Evolutionary conservation across 1,140 invertebrate species (phyloP).

Genomic region (Orius laevigatus): DNA sequence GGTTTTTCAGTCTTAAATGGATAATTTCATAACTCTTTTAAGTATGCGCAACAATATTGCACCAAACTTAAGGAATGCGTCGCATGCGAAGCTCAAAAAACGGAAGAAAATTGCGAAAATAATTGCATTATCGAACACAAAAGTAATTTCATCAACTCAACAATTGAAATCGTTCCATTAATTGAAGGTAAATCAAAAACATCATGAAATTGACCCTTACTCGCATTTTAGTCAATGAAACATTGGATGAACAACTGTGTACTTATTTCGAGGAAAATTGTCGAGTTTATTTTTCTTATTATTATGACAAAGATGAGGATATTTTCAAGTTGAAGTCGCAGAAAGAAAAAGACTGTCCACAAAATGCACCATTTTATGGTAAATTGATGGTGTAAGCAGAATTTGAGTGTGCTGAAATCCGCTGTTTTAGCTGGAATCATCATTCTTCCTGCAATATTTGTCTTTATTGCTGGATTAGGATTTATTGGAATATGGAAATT

Average conservation of each 20-base stretch:
- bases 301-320: conserved; percentile 43
- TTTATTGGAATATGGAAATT: too few relatives aligned
- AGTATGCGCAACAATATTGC: conserved; percentile 76
- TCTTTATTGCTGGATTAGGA: too few relatives aligned
- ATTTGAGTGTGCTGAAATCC: too few relatives aligned
- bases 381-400: conserved; percentile 91
- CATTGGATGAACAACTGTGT: conserved; percentile 57
- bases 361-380: conserved; percentile 45
- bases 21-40: background rate
- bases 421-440: too few relatives aligned
- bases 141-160: conserved; percentile 25
- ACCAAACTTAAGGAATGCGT: conserved; percentile 82
- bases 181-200: conserved; percentile 35
- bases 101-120: conserved; percentile 51
- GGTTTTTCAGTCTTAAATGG: conserved; percentile 17
- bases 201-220: too few relatives aligned
- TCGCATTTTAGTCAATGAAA: conserved; percentile 40
- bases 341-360: conserved; percentile 60
- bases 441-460: too few relatives aligned
- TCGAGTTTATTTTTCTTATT: conserved; percentile 69
- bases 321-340: conserved; percentile 41
- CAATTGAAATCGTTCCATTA: conserved; percentile 36
- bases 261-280: conserved; percentile 68
- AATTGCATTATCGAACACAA: conserved; percentile 30
- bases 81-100: conserved; percentile 73